A percentile compares a stretch with the other conserved stretches of the same genome.
Conservation (phyloP, 2,797 vertebrate genomes). For the Geotrypetes seraphini region DNA sequence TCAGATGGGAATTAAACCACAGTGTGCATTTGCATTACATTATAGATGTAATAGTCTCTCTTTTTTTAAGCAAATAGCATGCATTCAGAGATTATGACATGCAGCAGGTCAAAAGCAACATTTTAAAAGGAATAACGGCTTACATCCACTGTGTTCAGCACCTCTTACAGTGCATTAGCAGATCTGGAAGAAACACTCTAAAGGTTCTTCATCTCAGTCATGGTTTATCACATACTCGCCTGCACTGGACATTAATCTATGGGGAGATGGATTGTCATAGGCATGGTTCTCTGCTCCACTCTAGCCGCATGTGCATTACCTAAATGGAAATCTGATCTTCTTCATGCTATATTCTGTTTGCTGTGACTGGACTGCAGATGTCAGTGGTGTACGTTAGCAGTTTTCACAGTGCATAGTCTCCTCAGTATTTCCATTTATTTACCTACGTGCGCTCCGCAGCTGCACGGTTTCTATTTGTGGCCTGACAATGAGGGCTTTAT, state of each 20-base stretch:
- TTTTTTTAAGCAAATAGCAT: conserved; percentile 37
- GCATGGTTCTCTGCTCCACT: conserved; percentile 40
- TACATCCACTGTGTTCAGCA: conserved; percentile 27
- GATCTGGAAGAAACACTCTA: conserved; percentile 23
- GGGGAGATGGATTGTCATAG: conserved; percentile 46
- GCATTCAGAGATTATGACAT: conserved; percentile 53
- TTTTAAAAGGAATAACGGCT: conserved; percentile 51
- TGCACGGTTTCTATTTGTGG: conserved; percentile 32
- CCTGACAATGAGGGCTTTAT: conserved; percentile 48
- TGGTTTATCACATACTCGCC: conserved; percentile 55
- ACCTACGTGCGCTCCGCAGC: conserved; percentile 39
- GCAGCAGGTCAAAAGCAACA: conserved; percentile 55
- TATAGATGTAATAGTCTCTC: conserved; percentile 49
- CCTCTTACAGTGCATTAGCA: conserved; percentile 40
- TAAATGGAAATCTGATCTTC: conserved; percentile 53
- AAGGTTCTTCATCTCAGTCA: conserved; percentile 24
- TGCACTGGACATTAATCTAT: conserved; percentile 50
- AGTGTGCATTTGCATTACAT: conserved; percentile 62
- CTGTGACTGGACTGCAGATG: conserved; percentile 33
- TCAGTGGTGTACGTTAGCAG: conserved; percentile 12
- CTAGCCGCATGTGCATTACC: conserved; percentile 40
- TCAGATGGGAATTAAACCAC: conserved; percentile 60
- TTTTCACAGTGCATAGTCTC: conserved; percentile 31
- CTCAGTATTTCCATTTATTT: conserved; percentile 32
- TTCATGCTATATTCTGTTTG: conserved; percentile 31